Percentiles rank a stretch among this genome's conserved stretches.
Evolutionary conservation across 2,113 vertebrate species (phyloP).

Genomic region (Chlorodrepanis virens): DNA sequence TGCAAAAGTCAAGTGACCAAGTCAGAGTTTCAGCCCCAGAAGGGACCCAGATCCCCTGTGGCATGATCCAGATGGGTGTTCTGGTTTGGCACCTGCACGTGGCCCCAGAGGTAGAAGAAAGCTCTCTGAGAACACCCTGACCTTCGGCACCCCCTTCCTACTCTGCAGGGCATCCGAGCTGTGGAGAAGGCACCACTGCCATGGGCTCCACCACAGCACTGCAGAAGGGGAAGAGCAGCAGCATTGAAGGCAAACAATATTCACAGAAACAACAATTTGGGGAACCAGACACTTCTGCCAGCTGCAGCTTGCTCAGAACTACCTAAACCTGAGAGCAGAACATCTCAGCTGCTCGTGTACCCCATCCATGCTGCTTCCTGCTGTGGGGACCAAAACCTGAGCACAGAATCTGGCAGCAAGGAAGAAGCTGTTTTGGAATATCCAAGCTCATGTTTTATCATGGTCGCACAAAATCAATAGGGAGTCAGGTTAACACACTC

Average conservation of each 20-base stretch:
- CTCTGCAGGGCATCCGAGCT: fast-evolving
- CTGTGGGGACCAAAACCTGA: neutral
- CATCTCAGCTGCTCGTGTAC: neutral
- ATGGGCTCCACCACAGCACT: neutral
- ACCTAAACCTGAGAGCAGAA: neutral
- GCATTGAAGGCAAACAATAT: neutral
- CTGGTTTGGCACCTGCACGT: neutral
- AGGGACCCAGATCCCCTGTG: neutral
- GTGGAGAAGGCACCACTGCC: neutral
- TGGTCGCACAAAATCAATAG: neutral
- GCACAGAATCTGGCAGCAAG: neutral
- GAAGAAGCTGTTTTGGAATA: neutral
- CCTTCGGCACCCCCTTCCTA: neutral
- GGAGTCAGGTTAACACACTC: fast-evolving
- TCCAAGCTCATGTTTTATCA: neutral
- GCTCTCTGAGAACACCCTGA: neutral
- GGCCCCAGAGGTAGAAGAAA: neutral
- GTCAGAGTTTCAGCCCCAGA: neutral
- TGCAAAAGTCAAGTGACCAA: neutral
- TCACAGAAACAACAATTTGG: neutral
- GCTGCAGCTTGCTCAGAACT: neutral
- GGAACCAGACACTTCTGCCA: neutral
- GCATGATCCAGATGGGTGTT: neutral
- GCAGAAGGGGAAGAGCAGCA: neutral
- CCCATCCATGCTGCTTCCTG: neutral